Evolutionary conservation across 2,888 invertebrate species (phyloP).

Genomic region (Theretra japonica): DNA sequence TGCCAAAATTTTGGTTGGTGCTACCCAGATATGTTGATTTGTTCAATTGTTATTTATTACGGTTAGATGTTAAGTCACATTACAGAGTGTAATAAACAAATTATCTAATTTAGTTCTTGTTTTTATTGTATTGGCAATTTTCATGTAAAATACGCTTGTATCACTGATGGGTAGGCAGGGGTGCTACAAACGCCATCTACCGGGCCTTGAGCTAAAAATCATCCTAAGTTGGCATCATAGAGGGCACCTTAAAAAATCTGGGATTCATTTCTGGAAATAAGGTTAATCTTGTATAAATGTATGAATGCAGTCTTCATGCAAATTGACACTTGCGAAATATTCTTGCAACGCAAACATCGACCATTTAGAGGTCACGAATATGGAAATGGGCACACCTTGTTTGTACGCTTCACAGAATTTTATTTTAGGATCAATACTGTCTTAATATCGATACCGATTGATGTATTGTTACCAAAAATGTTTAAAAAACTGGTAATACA

Average conservation of each 20-base stretch:
- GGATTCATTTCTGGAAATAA: too few relatives aligned
- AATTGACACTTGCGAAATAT: conserved; percentile 15
- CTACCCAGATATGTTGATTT: conserved; percentile 42
- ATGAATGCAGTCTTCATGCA: not conserved
- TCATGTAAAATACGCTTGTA: not conserved
- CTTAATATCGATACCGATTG: too few relatives aligned
- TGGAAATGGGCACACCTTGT: not conserved
- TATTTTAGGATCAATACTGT: not conserved
- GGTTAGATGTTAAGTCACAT: conserved; percentile 38
- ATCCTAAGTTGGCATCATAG: too few relatives aligned
- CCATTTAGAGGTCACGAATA: conserved; percentile 13
- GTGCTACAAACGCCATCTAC: too few relatives aligned
- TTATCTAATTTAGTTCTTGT: not conserved
- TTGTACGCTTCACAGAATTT: not conserved
- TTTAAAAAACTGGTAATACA: too few relatives aligned
- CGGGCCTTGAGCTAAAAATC: too few relatives aligned
- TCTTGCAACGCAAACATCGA: not conserved
- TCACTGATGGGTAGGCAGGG: too few relatives aligned
- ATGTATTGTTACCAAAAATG: too few relatives aligned
- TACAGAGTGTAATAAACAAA: conserved; percentile 40
- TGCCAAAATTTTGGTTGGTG: conserved; percentile 47
- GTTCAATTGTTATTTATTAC: conserved; percentile 45
- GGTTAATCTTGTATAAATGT: not conserved
- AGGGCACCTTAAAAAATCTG: too few relatives aligned
- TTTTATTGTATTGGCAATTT: not conserved